Percentiles rank a stretch among this genome's conserved stretches.
phyloP scores from a whole-genome alignment of 1,140 invertebrate species.

The Papilio dardanus region DNA sequence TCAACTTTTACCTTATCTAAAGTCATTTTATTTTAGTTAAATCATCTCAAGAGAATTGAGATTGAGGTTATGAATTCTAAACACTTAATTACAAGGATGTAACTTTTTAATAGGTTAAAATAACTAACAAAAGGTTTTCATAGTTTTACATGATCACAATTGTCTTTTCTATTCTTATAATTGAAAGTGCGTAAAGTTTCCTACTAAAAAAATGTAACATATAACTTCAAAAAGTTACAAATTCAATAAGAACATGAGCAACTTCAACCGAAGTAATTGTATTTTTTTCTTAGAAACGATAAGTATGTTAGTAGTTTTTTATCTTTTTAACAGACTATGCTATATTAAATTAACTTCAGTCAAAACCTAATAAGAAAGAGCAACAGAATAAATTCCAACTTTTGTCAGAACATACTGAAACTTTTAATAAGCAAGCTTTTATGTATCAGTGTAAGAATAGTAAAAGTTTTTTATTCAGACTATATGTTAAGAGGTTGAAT shows the following conservation, averaged over 20 bases:
- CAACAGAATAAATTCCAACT: constrained; percentile 2
- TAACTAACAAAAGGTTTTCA: background rate
- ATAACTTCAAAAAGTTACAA: too few relatives aligned
- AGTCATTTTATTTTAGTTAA: constrained; percentile 25
- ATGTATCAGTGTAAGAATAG: background rate
- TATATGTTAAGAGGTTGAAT: background rate
- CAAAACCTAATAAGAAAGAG: constrained; percentile 8
- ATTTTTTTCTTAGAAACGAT: too few relatives aligned
- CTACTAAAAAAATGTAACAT: too few relatives aligned
- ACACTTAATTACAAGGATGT: background rate
- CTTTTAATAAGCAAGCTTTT: constrained; percentile 22
- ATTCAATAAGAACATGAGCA: too few relatives aligned
- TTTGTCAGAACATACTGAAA: constrained; percentile 1
- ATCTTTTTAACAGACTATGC: background rate
- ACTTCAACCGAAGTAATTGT: too few relatives aligned
- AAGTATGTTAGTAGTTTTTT: too few relatives aligned
- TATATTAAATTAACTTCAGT: background rate
- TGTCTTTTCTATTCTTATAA: background rate
- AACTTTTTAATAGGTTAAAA: background rate
- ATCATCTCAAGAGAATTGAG: background rate
- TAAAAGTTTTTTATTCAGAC: background rate
- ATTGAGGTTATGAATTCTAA: background rate
- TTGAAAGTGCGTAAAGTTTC: background rate
- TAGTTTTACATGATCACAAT: background rate
- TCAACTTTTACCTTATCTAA: constrained; percentile 26